Evolutionary conservation across 2,888 invertebrate species (phyloP).

Genomic region (Silvanus unidentatus): DNA sequence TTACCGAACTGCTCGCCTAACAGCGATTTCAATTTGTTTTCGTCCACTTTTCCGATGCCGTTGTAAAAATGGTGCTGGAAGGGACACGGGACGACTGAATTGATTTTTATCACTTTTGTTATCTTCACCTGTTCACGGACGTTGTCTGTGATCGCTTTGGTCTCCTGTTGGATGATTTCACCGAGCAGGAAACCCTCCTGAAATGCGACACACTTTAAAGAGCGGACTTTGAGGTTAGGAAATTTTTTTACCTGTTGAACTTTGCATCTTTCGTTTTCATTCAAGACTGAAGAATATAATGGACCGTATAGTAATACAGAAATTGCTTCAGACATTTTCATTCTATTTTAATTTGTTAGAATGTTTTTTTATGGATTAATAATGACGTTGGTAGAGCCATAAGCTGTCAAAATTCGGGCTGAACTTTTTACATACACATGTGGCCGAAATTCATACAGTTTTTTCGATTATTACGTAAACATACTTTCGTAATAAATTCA

Average conservation of each 20-base stretch:
- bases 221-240: neutral
- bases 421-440: too few species aligned
- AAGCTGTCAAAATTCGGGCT: too few species aligned
- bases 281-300: conserved; percentile 61
- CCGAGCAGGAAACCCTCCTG: conserved; percentile 62
- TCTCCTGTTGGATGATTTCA: conserved; percentile 57
- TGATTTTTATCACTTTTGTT: conserved; percentile 57
- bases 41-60: conserved; percentile 53
- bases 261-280: conserved; percentile 58
- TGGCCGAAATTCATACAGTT: too few species aligned
- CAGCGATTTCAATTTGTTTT: conserved; percentile 50
- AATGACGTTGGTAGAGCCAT: too few species aligned
- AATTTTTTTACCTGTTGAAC: conserved; percentile 53
- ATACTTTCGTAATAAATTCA: too few species aligned
- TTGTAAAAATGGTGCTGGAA: conserved; percentile 54
- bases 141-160: conserved; percentile 63
- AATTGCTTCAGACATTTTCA: conserved; percentile 33
- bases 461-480: too few species aligned
- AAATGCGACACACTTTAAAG: conserved; percentile 23
- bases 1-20: conserved; percentile 51
- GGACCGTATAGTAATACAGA: conserved; percentile 49
- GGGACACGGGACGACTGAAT: conserved; percentile 56
- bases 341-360: neutral
- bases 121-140: conserved; percentile 58
- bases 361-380: neutral